phyloP scores from a whole-genome alignment of 2,888 invertebrate species.

The Halictus ligatus region DNA sequence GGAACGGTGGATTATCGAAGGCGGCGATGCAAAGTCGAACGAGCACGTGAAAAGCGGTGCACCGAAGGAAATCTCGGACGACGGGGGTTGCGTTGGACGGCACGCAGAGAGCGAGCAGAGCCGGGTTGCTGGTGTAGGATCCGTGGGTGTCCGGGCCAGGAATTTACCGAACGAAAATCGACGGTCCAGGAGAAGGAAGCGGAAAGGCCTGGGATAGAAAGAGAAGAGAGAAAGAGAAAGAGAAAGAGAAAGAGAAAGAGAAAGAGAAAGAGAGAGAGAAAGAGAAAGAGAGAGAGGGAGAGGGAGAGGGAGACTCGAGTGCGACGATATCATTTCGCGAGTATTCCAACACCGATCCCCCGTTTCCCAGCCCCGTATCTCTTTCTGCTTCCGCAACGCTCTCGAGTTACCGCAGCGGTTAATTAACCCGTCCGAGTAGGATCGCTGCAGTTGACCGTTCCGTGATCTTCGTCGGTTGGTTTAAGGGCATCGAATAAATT shows the following conservation, averaged over 20 bases:
- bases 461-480: slow-evolving; percentile 42
- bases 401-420: slow-evolving; percentile 52
- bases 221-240: no score
- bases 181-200: not conserved
- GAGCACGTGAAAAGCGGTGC: not conserved
- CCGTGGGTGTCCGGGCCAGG: slow-evolving; percentile 33
- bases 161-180: slow-evolving; percentile 44
- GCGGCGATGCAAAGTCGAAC: not conserved
- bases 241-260: no score
- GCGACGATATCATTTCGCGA: slow-evolving; percentile 38
- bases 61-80: not conserved
- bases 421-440: slow-evolving; percentile 58
- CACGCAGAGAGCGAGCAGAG: not conserved
- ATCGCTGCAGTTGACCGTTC: slow-evolving; percentile 50
- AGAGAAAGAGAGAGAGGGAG: no score
- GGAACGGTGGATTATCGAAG: not conserved
- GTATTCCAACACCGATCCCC: slow-evolving; percentile 12
- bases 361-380: not conserved
- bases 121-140: slow-evolving; percentile 12
- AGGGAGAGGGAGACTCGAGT: not conserved
- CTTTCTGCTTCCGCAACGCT: slow-evolving; percentile 13
- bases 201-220: not conserved
- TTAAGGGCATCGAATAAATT: slow-evolving; percentile 35
- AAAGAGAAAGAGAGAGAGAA: no score
- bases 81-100: slow-evolving; percentile 32